Evolutionary conservation across 2,888 invertebrate species (phyloP).

Genomic region (Cataglyphis altisquamis): DNA sequence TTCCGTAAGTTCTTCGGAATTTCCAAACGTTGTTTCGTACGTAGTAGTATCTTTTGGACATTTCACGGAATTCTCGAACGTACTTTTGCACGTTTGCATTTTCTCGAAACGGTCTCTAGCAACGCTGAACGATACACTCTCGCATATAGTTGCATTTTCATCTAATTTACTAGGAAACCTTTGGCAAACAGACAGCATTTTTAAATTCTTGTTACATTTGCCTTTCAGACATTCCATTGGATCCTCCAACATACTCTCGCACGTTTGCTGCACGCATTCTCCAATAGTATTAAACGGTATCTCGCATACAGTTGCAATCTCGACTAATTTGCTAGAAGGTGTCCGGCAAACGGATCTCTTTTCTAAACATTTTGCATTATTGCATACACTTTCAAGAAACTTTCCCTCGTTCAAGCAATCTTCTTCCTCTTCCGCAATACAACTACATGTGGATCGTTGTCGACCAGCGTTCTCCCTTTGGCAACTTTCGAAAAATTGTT

Average conservation of each 20-base stretch:
- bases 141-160: neutral
- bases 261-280: neutral
- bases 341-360: slow-evolving; percentile 1
- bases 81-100: neutral
- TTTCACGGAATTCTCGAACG: neutral
- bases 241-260: neutral
- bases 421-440: slow-evolving; percentile 71
- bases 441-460: slow-evolving; percentile 59
- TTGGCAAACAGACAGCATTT: neutral
- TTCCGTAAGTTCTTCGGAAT: slow-evolving; percentile 21
- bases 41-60: neutral
- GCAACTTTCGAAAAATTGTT: neutral
- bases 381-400: neutral
- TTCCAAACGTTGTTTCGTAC: slow-evolving; percentile 10
- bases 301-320: neutral
- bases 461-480: slow-evolving; percentile 16
- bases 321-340: neutral
- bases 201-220: neutral
- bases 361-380: neutral
- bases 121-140: neutral
- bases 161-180: neutral
- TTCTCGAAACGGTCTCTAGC: slow-evolving; percentile 4
- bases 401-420: slow-evolving; percentile 20
- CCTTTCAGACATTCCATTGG: neutral
- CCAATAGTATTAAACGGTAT: neutral